Evolutionary conservation across 2,113 vertebrate genomes (phyloP), one percentile per base, ranked within the genome.

Genomic region (Holacanthus passer): DNA sequence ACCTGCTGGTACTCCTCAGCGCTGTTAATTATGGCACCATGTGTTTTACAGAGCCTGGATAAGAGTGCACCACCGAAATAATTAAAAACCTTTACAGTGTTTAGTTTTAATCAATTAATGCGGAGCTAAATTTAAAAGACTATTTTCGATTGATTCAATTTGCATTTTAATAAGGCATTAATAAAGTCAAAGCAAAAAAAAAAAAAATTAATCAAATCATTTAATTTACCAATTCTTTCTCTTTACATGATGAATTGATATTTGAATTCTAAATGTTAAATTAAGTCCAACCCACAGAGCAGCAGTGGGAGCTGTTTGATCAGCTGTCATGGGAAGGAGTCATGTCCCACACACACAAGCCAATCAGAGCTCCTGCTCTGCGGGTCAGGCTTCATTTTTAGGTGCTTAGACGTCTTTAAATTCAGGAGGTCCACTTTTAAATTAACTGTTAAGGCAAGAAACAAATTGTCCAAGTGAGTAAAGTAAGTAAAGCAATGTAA

Each of bases 1-100:
- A 90, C 87, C 73, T 92, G 63, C 93, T 93, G 92, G 91, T 94
- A 93, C 59, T 84, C 29, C 60, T 48, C 50, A 65, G 73, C 82
- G 55, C 71, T 64, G 50, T 83, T 86, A 48, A 77, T 68, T 66
- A 29, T 59, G 3, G 41, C 56, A 39, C 67, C 12, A 9, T 58
- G 45, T 63, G 50, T 50, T 59, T 77, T 29, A 56, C 24, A 59
- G 55, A 65, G 69, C 20, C 37, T 19, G 24, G 7, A 67, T n/a
- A 45, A 20, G 20, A 39, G 20, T 50, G 53, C 67, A 20, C 32
- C 39, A 50, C 16, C 69, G 11, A 50, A 75, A 78, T 35, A 55
- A 83, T 74, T 29, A 13, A 59, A 47, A 59, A 24, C 52, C 11
- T 29, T 48, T 29, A 50, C 56, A 59, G 35, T 58, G 55, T 82